Conservation (phyloP, 2,888 invertebrate genomes). For the Phragmatobia fuliginosa region DNA sequence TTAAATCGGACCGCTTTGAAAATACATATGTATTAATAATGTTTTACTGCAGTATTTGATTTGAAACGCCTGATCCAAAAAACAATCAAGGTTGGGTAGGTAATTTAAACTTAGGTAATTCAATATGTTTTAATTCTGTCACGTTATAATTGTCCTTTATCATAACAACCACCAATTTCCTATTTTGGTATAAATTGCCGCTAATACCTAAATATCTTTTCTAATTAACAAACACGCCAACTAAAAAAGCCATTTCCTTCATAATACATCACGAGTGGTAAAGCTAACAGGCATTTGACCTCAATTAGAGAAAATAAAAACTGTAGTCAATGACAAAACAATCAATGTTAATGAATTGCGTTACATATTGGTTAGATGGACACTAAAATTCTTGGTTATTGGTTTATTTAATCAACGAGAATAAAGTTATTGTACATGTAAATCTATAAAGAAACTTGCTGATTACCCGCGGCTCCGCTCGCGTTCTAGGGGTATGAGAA, state of each 20-base stretch:
- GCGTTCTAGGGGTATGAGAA: too few species aligned
- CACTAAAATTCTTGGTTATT: slow-evolving; percentile 36
- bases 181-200: slow-evolving; percentile 5
- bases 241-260: slow-evolving; percentile 66
- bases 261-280: slow-evolving; percentile 62
- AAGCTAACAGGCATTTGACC: slow-evolving; percentile 76
- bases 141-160: not conserved
- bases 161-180: not conserved
- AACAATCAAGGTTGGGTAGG: not conserved
- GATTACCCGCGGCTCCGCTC: too few species aligned
- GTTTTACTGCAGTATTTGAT: not conserved
- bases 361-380: slow-evolving; percentile 59
- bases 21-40: not conserved
- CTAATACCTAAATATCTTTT: slow-evolving; percentile 37
- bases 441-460: slow-evolving; percentile 2
- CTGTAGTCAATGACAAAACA: slow-evolving; percentile 78
- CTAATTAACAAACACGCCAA: slow-evolving; percentile 52
- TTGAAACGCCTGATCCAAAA: not conserved
- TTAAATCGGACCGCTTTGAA: too few species aligned
- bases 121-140: not conserved
- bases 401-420: slow-evolving; percentile 32
- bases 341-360: slow-evolving; percentile 74
- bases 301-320: slow-evolving; percentile 79
- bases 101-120: not conserved
- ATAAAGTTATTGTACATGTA: slow-evolving; percentile 23